Percentiles rank a stretch among this genome's conserved stretches.
phyloP scores from a whole-genome alignment of 2,797 vertebrate genomes.

The Malurus leucopterus region DNA sequence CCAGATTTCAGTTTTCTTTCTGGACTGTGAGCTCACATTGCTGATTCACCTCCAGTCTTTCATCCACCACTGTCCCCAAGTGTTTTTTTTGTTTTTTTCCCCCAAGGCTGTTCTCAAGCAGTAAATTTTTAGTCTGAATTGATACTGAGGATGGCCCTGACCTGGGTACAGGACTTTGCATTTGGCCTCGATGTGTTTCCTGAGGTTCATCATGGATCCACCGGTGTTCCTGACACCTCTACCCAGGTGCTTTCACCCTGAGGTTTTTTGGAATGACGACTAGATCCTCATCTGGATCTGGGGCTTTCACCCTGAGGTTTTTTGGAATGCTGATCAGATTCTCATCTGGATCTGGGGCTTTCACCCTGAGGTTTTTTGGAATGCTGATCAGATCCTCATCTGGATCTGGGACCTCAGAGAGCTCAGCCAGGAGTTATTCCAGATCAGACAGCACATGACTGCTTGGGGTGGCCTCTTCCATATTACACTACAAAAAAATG shows the following conservation, averaged over 20 bases:
- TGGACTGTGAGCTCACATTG: background rate
- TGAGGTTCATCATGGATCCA: background rate
- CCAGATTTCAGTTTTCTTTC: background rate
- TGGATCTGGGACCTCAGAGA: background rate
- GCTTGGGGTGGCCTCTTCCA: background rate
- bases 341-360: background rate
- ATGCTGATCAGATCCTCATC: background rate
- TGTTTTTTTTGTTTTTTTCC: no score
- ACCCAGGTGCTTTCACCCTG: background rate
- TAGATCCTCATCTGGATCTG: background rate
- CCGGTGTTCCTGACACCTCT: background rate
- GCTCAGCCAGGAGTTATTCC: background rate
- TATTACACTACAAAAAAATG: accelerated
- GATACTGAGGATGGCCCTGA: background rate
- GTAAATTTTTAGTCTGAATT: background rate
- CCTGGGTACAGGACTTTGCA: background rate
- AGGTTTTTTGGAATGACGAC: background rate
- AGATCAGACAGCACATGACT: accelerated
- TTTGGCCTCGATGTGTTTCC: background rate
- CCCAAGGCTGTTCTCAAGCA: background rate
- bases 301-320: background rate
- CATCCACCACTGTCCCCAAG: background rate
- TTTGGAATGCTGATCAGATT: no score
- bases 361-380: background rate
- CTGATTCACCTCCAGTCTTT: background rate